phyloP scores from a whole-genome alignment of 2,797 vertebrate species.

The Rhabdophis nuchalis region DNA sequence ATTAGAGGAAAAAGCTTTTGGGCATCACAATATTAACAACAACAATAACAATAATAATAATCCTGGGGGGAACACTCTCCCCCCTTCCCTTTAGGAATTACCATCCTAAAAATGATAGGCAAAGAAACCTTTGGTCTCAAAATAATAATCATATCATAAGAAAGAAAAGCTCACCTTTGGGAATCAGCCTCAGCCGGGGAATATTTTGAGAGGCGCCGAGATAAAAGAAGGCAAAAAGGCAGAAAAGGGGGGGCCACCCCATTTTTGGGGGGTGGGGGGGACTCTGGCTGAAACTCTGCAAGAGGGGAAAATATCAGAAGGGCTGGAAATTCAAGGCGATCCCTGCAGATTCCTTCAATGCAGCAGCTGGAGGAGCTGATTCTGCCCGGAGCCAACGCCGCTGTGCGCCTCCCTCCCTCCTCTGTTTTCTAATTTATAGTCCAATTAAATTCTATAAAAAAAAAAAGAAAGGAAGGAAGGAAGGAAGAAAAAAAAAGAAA shows the following conservation, averaged over 20 bases:
- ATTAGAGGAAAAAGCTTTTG: neutral
- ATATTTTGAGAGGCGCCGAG: constrained; percentile 66
- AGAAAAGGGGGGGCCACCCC: constrained; percentile 61
- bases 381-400: neutral
- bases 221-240: constrained; percentile 62
- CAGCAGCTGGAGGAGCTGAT: accelerated
- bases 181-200: constrained; percentile 77
- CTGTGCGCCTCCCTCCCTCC: neutral
- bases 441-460: neutral
- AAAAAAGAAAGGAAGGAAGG: neutral
- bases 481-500: neutral
- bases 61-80: too few relatives aligned
- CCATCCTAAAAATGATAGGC: neutral
- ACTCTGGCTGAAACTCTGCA: neutral
- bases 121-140: neutral
- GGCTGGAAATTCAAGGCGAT: neutral
- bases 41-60: neutral
- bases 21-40: neutral
- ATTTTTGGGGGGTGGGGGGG: neutral
- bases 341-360: neutral
- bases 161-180: constrained; percentile 68
- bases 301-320: too few relatives aligned
- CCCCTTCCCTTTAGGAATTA: neutral
- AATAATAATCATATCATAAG: neutral
- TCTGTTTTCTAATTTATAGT: constrained; percentile 18